Base-by-base conservation (phyloP, 1,140 invertebrate genomes). In the Heterodera carotae region DNA sequence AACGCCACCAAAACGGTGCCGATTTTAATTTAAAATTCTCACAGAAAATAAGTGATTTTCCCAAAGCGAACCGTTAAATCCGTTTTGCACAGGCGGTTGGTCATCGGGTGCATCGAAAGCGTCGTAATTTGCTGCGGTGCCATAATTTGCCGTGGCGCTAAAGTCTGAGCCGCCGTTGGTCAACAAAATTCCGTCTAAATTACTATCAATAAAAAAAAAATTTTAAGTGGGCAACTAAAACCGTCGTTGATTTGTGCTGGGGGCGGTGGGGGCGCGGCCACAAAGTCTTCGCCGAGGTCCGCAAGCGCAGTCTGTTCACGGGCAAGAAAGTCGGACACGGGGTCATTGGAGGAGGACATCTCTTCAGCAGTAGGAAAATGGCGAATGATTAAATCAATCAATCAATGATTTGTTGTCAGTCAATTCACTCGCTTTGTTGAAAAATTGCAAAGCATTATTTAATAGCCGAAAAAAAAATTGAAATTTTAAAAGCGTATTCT, bases 261-360 rank as follows among this genome's bases (percentile, higher is more conserved):
- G 31, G 48, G 33, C 64, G 27, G 25, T 29, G 29, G 18, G 31
- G 48, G 33, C 64, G 36, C 59, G 27, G 76, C 66, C 33, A 71
- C 71, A 75, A 73, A 67, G 43, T 84, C 83, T 10, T 74, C 81
- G 56, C 60, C 70, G 59, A 69, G 43, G 66, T 85, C 83, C 4
- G 78, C 82, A 15, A 83, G 59, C 22, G 84, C 82, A 48, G 64
- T 31, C 27, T 83, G 81, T 62, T 83, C 82, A 59, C 82, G 83
- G 34, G 81, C 81, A 36, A 83, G 62, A 75, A 83, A 83, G 33
- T 83, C 82, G n/a, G 82, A 86, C 39, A 83, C 83, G 22, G 82
- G 82, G 67, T 83, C 82, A 53, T 76, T 76, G 12, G 43, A 31
- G 10, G 59, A 27, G n/a, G 62, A 66, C 62, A 66, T 66, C 31